Evolutionary conservation across 2,797 vertebrate genomes (phyloP), one percentile per base, ranked within the genome.

Genomic region (Remorina albescens): DNA sequence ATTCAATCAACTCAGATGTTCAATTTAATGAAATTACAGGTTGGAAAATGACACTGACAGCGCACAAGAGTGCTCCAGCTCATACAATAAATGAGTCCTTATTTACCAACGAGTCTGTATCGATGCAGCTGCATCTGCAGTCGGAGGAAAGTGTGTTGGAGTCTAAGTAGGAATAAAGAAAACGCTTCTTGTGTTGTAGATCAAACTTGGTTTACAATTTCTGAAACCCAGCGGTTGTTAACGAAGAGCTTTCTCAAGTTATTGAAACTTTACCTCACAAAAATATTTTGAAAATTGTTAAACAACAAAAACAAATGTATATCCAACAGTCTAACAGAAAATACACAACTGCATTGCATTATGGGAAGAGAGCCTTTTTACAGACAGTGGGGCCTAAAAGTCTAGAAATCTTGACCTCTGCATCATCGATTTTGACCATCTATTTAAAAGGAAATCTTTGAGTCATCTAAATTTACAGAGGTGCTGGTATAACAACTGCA

Each of bases 1-100:
- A 62, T 83, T 72, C 41, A 50, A 75, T 78, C 21, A 46, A 13
- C 8, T 13, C 26, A 59, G 1, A 62, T 19, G 16, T 68, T 66
- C 2, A 8, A 25, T 67, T 73, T 50, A 28, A 9, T 60, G 54
- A 57, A 58, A 59, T 51, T 9, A 61, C 9, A 32, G 19, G 50
- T 58, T n/a, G 39, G 41, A 61, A 78, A 66, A 42, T 30, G 1
- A 72, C 39, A 71, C 3, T 28, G 56, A 58, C 8, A 34, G 58
- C 56, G 23, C 18, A 70, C 23, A 19, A 13, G 10, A 55, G 36
- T 8, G 8, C 50, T 21, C 11, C 1, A 4, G 11, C 41, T 25
- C 23, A 9, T 34, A 19, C 8, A 53, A n/a, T 26, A 49, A 44
- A 58, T 37, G 0, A 54, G 1, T n/a, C 32, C 6, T 13, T 53